Conservation (phyloP, 1,140 invertebrate genomes). For the Zaprionus vittiger region DNA sequence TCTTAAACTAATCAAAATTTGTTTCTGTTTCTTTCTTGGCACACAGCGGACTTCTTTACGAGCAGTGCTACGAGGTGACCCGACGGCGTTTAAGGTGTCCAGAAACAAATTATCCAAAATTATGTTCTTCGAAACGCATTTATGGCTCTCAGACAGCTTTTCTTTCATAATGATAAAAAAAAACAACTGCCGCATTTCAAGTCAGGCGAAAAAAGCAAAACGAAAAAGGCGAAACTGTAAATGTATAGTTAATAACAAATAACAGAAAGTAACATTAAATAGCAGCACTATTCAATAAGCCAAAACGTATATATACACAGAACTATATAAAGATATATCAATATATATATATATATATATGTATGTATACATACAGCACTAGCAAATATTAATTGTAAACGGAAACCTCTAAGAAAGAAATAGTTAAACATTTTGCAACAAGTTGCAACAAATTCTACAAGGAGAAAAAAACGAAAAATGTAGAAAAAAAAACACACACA, state of each 20-base stretch:
- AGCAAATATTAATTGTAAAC: slow-evolving; percentile 79
- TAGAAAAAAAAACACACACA: neutral
- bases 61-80: slow-evolving; percentile 82
- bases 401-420: slow-evolving; percentile 14
- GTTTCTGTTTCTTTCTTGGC: neutral
- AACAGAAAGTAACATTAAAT: slow-evolving; percentile 17
- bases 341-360: slow-evolving; percentile 39
- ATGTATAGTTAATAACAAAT: slow-evolving; percentile 61
- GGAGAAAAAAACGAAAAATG: slow-evolving; percentile 18
- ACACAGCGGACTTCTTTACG: slow-evolving; percentile 74
- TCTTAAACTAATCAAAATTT: neutral
- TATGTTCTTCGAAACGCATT: slow-evolving; percentile 69
- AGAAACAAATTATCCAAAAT: slow-evolving; percentile 21
- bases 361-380: slow-evolving; percentile 77
- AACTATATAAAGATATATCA: slow-evolving; percentile 27
- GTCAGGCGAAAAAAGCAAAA: slow-evolving; percentile 3
- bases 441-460: slow-evolving; percentile 52
- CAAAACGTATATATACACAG: slow-evolving; percentile 44
- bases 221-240: slow-evolving; percentile 50
- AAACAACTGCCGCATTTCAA: slow-evolving; percentile 22
- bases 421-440: slow-evolving; percentile 76
- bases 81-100: slow-evolving; percentile 56
- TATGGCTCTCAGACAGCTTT: slow-evolving; percentile 61
- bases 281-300: slow-evolving; percentile 69
- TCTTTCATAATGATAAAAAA: slow-evolving; percentile 23